Base-by-base conservation (phyloP, 2,113 vertebrate species). In the Herpailurus yagouaroundi region DNA sequence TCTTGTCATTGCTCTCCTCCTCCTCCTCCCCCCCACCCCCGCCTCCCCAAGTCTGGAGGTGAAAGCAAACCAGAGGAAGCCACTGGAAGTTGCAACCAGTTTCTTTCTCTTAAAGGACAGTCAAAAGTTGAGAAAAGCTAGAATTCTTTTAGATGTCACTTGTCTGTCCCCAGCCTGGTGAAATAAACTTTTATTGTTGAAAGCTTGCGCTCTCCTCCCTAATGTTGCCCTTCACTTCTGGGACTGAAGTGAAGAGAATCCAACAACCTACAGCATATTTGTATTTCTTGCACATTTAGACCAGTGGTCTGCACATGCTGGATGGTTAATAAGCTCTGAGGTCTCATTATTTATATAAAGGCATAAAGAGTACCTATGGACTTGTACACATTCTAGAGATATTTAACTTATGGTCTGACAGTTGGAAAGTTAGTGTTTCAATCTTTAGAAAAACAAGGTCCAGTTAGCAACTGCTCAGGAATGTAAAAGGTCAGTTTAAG, bases 401-500 rank as follows among this genome's bases (percentile, higher is more conserved):
- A 79, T 66, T 94, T 83, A 86, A 76, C 68, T 41, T 92, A 45
- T 74, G 33, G 23, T 50, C 48, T 89, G 36, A 68, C 76, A 52
- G 50, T 36, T 86, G 38, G 1, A 38, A 10, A 68, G n/a, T 79
- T 38, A 38, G 29, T 94, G 77, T 85, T 66, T 63, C 45, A 80
- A 74, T 19, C 29, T 95, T 92, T 33, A 69, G n/a, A 95, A 94
- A 92, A 63, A 5, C 27, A 93, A 95, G 21, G 36, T 89, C 57
- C 33, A 41, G 25, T 55, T 57, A 89, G 77, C n/a, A 89, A 87
- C 23, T 33, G 29, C 45, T 93, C 21, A 57, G 69, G 8, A 60
- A 83, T 38, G 9, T 60, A 36, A 84, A 94, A 91, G 3, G 16
- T 93, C 38, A 52, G 13, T 84, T 96, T 60, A 66, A 80, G 5